A percentile compares a stretch with the other conserved stretches of the same genome.
Conservation (phyloP, 2,113 vertebrate species). For the Parotia lawesii region DNA sequence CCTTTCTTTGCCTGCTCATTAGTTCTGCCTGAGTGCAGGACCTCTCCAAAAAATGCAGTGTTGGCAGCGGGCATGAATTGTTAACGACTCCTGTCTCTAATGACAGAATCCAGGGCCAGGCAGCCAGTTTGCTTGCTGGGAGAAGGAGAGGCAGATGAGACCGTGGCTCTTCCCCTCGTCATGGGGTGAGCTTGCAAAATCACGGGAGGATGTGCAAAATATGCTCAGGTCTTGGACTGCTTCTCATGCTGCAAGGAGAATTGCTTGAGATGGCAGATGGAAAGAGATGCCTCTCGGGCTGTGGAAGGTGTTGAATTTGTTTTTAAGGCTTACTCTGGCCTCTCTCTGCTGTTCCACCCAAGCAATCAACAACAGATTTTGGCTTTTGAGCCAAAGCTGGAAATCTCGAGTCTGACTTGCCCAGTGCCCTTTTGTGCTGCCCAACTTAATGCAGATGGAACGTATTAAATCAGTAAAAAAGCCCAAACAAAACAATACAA, state of each 20-base stretch:
- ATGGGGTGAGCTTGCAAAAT: not conserved
- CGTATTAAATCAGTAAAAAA: not conserved
- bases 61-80: constrained; percentile 63
- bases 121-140: not conserved
- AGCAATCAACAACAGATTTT: not conserved
- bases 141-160: not conserved
- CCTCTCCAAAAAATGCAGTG: constrained; percentile 54
- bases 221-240: constrained; percentile 8
- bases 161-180: not conserved
- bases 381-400: constrained; percentile 5
- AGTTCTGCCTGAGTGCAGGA: constrained; percentile 66
- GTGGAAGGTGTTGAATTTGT: not conserved
- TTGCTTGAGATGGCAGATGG: not conserved
- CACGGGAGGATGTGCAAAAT: not conserved
- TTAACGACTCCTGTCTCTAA: constrained; percentile 49
- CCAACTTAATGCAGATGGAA: not conserved
- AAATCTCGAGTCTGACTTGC: not conserved
- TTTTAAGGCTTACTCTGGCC: constrained; percentile 22
- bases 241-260: not conserved
- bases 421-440: not conserved
- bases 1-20: constrained; percentile 57
- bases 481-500: not conserved
- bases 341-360: not conserved
- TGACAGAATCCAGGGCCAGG: constrained; percentile 19
- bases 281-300: not conserved